Base-by-base conservation (phyloP, 64 coral and sea anemone genomes). In the Orbicella faveolata region DNA sequence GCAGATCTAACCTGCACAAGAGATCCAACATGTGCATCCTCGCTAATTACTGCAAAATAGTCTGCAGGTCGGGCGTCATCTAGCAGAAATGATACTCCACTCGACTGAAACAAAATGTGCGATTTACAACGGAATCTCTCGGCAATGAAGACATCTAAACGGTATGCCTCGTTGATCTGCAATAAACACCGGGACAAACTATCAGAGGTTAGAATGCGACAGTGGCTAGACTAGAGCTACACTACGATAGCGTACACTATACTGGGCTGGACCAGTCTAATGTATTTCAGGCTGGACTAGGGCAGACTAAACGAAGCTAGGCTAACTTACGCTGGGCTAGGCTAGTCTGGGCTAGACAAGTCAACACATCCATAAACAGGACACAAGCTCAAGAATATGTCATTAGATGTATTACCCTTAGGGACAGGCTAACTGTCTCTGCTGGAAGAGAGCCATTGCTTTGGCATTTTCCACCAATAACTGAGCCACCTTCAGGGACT, bases 101-200 rank as follows among this genome's bases (percentile, higher is more conserved):
- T 95, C 21, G 93, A 75, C 89, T 98, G 96, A 52, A 93, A 93
- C 76, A 98, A 77, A 54, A 98, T 88, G 21, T 79, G 73, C 4
- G 96, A 98, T 44, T 95, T 88, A 66, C 96, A 98, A 5, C 13
- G 67, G 76, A 88, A 90, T 26, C 96, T 82, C 57, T 98, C 96
- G 14, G 96, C 93, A 20, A 98, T 64, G 37, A 98, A 98, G 0
- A 98, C 77, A 53, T 98, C 96, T 21, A 98, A 72, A 36, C 90
- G 88, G 77, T 98, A 95, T 21, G 78, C 83, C 37, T 51, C 82
- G 72, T 85, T 85, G 14, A 72, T 52, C 82, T 85, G 17, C 63
- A 65, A 53, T 4, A 52, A 26, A 85, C 35, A 2, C 0, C 20
- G 36, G 30, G 0, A 30, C 30, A 26, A 0, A 52, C 37, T 4